Base-by-base conservation (phyloP, 2,113 vertebrate genomes). In the Corythornis madagascariensis region DNA sequence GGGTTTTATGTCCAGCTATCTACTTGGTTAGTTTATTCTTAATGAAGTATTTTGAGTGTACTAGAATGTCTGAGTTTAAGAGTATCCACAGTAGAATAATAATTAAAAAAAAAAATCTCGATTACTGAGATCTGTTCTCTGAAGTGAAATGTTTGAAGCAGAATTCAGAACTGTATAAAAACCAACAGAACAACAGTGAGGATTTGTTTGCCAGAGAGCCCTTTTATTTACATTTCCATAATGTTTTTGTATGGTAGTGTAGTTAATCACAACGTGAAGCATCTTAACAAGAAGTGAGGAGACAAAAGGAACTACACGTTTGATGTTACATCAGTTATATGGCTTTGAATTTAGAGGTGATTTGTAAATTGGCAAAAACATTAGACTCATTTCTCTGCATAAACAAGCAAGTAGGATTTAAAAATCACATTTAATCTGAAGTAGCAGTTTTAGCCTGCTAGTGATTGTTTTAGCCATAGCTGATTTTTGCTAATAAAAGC, bases 401-500 rank as follows among this genome's bases (percentile, higher is more conserved):
- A 83, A 96, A 75, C n/a, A 70, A 87, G 79, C n/a, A 92, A 93
- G 92, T 86, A 76, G 6, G 50, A 19, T 89, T 82, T 76, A 8
- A 70, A 88, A 93, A 87, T 9, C n/a, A 84, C 48, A 63, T 90
- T 92, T 92, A 64, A 64, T 92, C 33, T 79, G 43, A 87, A 92
- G 78, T 87, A 90, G 87, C 22, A 83, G 29, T 82, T 96, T 92
- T 95, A 88, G 28, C 43, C 50, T 82, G 48, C 11, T 67, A 69
- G 70, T 76, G 42, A 45, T 92, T 90, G 25, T 91, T 93, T 87
- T 71, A 91, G 52, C 22, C 29, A 11, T 69, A 84, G 59, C 33
- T 88, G 70, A 63, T 88, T 93, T 95, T 92, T 93, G 53, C 86
- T 96, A 96, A 95, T 92, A 92, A 91, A 93, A 73, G 55, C 93